Conservation (phyloP, 92 coral and sea anemone genomes). For the Montipora capitata region DNA sequence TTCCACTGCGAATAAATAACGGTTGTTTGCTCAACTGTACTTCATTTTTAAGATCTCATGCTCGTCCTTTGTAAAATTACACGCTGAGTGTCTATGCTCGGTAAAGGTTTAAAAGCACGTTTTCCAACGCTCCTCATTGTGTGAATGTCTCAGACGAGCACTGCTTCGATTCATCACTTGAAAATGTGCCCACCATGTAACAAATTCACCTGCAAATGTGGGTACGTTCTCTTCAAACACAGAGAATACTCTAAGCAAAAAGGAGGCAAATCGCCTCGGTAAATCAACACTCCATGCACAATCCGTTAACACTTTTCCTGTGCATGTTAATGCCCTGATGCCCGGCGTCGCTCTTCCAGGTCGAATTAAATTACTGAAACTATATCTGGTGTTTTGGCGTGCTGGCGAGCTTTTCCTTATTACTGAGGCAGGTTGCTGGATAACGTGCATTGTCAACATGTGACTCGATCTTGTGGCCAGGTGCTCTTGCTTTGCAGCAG, state of each 20-base stretch:
- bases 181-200: slow-evolving; percentile 21
- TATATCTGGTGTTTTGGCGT: not conserved
- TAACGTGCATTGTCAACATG: slow-evolving; percentile 9
- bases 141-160: not conserved
- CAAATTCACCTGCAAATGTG: slow-evolving; percentile 18
- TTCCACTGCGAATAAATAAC: too few species aligned
- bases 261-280: slow-evolving; percentile 1
- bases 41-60: too few species aligned
- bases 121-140: not conserved
- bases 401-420: not conserved
- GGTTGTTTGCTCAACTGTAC: too few species aligned
- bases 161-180: not conserved
- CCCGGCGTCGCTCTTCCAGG: not conserved
- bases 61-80: too few species aligned
- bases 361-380: not conserved
- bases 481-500: slow-evolving; percentile 30
- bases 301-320: too few species aligned
- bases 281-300: not conserved
- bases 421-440: slow-evolving; percentile 27
- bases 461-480: slow-evolving; percentile 37
- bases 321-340: too few species aligned
- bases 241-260: not conserved
- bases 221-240: slow-evolving; percentile 5
- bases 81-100: not conserved
- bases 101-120: not conserved